Percentiles rank a stretch among this genome's conserved stretches.
Evolutionary conservation across 2,888 invertebrate species (phyloP).

Genomic region (Eurytoma adleriae): DNA sequence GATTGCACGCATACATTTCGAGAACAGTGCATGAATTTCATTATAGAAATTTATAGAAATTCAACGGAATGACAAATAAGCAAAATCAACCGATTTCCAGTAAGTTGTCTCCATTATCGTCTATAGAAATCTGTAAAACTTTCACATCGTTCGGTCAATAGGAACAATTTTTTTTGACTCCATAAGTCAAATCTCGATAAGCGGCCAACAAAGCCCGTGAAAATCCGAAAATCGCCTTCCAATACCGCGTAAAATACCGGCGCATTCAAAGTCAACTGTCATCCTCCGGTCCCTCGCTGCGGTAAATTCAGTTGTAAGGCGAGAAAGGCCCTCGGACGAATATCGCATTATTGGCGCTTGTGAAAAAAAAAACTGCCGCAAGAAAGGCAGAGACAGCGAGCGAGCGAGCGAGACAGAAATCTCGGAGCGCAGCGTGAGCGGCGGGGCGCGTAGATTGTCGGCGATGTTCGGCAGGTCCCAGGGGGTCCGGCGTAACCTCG

Average conservation of each 20-base stretch:
- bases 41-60: too few relatives aligned
- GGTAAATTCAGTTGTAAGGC: conserved; percentile 25
- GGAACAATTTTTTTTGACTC: too few relatives aligned
- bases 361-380: conserved; percentile 1
- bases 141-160: too few relatives aligned
- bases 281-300: background rate
- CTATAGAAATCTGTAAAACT: too few relatives aligned
- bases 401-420: conserved; percentile 49
- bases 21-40: too few relatives aligned
- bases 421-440: background rate
- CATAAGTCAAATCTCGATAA: too few relatives aligned
- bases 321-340: conserved; percentile 5
- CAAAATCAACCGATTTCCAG: too few relatives aligned
- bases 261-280: background rate
- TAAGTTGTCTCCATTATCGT: too few relatives aligned
- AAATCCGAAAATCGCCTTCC: background rate
- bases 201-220: background rate
- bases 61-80: too few relatives aligned
- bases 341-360: too few relatives aligned
- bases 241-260: background rate
- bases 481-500: conserved; percentile 23
- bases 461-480: conserved; percentile 41
- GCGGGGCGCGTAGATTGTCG: conserved; percentile 20
- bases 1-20: too few relatives aligned
- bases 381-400: background rate